A percentile compares a stretch with the other conserved stretches of the same genome.
Evolutionary conservation across 1,140 invertebrate genomes (phyloP).

Genomic region (Zaprionus lachaisei): DNA sequence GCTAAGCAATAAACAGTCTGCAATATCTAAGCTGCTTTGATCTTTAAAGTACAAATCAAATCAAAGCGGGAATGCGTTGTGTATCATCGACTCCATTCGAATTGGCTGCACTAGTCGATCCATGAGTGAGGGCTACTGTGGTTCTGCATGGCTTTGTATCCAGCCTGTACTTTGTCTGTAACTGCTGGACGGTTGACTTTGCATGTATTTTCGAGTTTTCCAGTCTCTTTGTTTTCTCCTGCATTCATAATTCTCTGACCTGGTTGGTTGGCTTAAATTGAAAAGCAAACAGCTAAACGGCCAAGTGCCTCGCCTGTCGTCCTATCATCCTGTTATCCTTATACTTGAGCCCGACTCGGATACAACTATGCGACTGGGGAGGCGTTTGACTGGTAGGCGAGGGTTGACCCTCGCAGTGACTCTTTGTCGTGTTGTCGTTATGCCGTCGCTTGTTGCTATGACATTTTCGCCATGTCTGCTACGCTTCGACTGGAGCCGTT

Average conservation of each 20-base stretch:
- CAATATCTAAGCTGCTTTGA: too few species aligned
- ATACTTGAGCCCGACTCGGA: not conserved
- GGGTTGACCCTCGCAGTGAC: slow-evolving; percentile 5
- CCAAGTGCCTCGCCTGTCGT: slow-evolving; percentile 52
- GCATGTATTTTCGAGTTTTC: not conserved
- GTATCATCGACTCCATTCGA: too few species aligned
- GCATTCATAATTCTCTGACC: slow-evolving; percentile 68
- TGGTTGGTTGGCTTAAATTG: slow-evolving; percentile 57
- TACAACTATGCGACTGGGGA: slow-evolving; percentile 1
- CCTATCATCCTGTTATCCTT: slow-evolving; percentile 18
- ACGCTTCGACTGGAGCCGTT: slow-evolving; percentile 17
- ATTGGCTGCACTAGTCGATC: not conserved
- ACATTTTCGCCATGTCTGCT: slow-evolving; percentile 37
- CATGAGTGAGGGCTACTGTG: not conserved
- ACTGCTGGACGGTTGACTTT: not conserved
- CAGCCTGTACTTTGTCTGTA: not conserved
- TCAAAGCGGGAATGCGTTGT: not conserved
- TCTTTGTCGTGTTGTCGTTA: slow-evolving; percentile 30
- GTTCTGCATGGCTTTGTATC: not conserved
- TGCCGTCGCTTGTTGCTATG: slow-evolving; percentile 24
- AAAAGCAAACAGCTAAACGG: slow-evolving; percentile 52
- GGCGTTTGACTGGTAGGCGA: not conserved
- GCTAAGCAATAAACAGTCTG: too few species aligned
- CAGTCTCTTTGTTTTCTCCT: slow-evolving; percentile 18
- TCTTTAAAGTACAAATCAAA: too few species aligned